Evolutionary conservation across 2,888 invertebrate genomes (phyloP).

Genomic region (Athrips mouffetella): DNA sequence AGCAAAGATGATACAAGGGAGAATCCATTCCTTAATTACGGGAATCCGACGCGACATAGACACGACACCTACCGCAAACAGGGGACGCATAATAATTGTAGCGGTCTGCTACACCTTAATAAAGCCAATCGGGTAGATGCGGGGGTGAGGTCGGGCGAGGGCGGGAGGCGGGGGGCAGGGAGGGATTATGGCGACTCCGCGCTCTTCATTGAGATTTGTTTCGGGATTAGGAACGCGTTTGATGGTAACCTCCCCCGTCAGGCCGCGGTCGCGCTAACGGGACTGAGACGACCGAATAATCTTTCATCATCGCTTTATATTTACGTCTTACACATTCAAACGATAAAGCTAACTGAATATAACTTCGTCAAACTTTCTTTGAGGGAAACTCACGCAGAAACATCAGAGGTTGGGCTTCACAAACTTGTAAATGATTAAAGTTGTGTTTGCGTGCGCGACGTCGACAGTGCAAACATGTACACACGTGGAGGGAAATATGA

Average conservation of each 20-base stretch:
- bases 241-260: slow-evolving; percentile 61
- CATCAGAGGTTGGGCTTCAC: slow-evolving; percentile 45
- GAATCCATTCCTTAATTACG: slow-evolving; percentile 75
- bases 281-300: slow-evolving; percentile 44
- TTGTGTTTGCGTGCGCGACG: slow-evolving; percentile 41
- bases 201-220: slow-evolving; percentile 78
- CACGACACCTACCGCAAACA: slow-evolving; percentile 74
- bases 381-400: slow-evolving; percentile 50
- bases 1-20: slow-evolving; percentile 54
- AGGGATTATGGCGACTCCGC: slow-evolving; percentile 67
- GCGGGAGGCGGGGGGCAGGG: slow-evolving; percentile 39
- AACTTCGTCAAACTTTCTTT: slow-evolving; percentile 48
- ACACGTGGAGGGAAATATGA: slow-evolving; percentile 41
- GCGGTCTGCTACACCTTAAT: slow-evolving; percentile 78
- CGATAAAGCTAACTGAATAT: slow-evolving; percentile 57
- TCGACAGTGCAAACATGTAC: slow-evolving; percentile 44
- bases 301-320: slow-evolving; percentile 37
- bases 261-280: slow-evolving; percentile 48
- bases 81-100: slow-evolving; percentile 78
- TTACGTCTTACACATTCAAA: slow-evolving; percentile 43
- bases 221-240: slow-evolving; percentile 73
- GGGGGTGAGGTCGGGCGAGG: slow-evolving; percentile 38
- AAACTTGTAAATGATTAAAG: slow-evolving; percentile 53
- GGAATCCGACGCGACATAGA: slow-evolving; percentile 69
- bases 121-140: slow-evolving; percentile 70